Evolutionary conservation across 92 coral and sea anemone species (phyloP).

Genomic region (Paramuricea clavata): DNA sequence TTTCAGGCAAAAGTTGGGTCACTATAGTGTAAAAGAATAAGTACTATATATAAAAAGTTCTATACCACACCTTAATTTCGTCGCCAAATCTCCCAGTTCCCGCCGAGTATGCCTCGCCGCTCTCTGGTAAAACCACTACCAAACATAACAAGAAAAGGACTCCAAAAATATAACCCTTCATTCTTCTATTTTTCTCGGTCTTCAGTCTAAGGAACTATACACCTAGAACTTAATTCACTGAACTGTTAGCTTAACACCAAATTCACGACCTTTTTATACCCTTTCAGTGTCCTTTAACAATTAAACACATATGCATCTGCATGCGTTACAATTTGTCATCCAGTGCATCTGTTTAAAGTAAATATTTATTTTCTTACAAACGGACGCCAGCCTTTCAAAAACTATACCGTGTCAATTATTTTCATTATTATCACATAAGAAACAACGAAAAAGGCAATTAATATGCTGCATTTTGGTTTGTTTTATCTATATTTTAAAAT

Average conservation of each 20-base stretch:
- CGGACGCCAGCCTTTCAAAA: conserved; percentile 12
- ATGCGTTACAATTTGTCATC: not conserved
- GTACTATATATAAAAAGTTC: too few species aligned
- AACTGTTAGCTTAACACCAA: not conserved
- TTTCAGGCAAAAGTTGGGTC: too few species aligned
- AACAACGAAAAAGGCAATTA: not conserved
- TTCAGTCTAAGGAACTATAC: not conserved
- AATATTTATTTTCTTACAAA: not conserved
- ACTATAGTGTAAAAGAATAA: too few species aligned
- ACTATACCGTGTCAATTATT: too few species aligned
- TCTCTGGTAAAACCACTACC: not conserved
- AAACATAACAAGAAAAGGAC: not conserved
- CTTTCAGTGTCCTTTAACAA: not conserved
- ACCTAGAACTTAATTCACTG: not conserved
- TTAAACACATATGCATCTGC: not conserved
- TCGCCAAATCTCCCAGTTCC: conserved; percentile 42
- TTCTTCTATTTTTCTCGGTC: not conserved
- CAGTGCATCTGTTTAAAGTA: too few species aligned
- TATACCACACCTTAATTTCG: conserved; percentile 23
- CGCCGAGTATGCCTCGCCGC: conserved; percentile 5
- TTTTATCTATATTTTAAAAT: not conserved
- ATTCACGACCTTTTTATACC: not conserved
- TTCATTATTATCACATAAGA: not conserved
- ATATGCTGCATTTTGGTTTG: not conserved
- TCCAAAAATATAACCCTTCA: not conserved